A percentile compares a stretch with the other conserved stretches of the same genome.
These are phyloP conservation scores for Fulmarus glacialis DNA, from an alignment of 2,113 vertebrate genomes.

Conservation along the genomic window DNA sequence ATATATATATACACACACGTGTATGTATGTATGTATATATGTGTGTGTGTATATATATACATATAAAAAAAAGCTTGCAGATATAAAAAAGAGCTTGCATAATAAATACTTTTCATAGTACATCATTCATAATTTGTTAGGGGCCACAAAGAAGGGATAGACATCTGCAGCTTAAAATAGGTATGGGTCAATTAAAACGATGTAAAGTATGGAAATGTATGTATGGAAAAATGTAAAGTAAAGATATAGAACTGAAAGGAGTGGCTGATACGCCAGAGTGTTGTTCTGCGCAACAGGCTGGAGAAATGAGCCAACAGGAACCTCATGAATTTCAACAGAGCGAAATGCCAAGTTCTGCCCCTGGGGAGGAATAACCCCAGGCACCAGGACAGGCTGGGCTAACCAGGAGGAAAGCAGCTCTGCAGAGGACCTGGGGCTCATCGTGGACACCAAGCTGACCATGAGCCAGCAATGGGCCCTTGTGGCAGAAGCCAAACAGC, in stretches of 20 bases:
- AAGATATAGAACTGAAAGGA: neutral
- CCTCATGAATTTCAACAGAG: neutral
- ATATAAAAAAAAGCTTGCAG: neutral
- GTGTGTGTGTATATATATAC: too few species aligned
- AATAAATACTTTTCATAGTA: neutral
- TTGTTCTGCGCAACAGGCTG: neutral
- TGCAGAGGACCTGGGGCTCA: neutral
- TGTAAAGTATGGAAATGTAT: neutral
- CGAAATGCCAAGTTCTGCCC: neutral
- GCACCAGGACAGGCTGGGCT: neutral
- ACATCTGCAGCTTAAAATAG: neutral
- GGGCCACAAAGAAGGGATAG: neutral
- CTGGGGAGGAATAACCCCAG: neutral
- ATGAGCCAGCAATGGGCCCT: neutral
- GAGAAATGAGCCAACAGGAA: neutral
- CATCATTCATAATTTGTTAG: neutral
- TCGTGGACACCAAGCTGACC: neutral
- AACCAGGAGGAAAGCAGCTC: neutral
- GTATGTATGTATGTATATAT: too few species aligned
- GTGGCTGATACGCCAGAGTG: neutral
- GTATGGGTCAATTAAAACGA: neutral
- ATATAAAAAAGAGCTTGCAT: neutral
- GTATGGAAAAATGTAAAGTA: neutral
- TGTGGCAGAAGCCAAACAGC: neutral
- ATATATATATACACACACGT: fast-evolving